Conservation (phyloP, 2,113 vertebrate genomes). For the Isurus oxyrinchus region DNA sequence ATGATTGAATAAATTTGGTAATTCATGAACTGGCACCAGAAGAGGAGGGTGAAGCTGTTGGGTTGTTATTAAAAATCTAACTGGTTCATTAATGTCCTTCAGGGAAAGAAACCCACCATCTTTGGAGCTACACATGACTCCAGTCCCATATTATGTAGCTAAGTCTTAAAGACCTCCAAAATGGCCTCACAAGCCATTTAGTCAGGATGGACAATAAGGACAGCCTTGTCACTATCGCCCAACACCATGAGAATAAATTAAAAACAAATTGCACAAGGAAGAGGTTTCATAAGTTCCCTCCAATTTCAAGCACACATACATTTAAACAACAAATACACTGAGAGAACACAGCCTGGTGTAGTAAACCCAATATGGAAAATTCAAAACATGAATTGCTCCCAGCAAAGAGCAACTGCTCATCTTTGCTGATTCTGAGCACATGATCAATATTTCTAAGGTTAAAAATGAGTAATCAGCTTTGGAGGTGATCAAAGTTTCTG, state of each 20-base stretch:
- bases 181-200: neutral
- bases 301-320: neutral
- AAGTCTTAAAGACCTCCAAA: neutral
- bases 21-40: neutral
- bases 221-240: neutral
- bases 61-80: neutral
- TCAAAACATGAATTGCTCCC: neutral
- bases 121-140: neutral
- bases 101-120: neutral
- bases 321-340: neutral
- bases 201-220: neutral
- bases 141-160: neutral
- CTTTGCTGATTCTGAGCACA: neutral
- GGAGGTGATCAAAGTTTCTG: neutral
- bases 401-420: neutral
- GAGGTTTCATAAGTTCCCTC: neutral
- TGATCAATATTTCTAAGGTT: neutral
- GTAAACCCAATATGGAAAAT: neutral
- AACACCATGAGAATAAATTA: neutral
- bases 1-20: neutral
- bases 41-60: neutral
- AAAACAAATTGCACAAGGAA: neutral
- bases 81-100: neutral
- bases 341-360: neutral
- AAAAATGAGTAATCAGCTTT: neutral